Evolutionary conservation across 2,797 vertebrate species (phyloP).

Genomic region (Gymnocypris eckloni): DNA sequence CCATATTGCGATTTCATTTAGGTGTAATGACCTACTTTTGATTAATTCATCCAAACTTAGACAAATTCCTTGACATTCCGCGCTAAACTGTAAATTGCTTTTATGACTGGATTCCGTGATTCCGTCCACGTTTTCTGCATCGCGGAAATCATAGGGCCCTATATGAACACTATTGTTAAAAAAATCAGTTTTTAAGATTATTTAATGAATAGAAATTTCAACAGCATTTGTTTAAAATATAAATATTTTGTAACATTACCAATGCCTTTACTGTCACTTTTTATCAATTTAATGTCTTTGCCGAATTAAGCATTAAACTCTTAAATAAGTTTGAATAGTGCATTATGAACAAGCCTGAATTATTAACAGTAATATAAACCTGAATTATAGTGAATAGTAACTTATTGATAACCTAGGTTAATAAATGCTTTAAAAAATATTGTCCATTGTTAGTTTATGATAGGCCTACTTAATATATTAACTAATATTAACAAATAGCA

Average conservation of each 20-base stretch:
- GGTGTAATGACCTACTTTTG: too few species aligned
- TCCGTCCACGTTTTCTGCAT: too few species aligned
- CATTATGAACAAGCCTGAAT: not conserved
- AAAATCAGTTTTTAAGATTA: too few species aligned
- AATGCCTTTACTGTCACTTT: not conserved
- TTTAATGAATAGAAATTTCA: too few species aligned
- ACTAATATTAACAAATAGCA: not conserved
- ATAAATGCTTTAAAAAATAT: not conserved
- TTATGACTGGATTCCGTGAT: too few species aligned
- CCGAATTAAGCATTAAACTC: not conserved
- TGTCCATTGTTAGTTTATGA: not conserved
- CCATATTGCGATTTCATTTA: too few species aligned
- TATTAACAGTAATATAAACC: not conserved
- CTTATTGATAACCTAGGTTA: not conserved
- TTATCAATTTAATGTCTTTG: not conserved
- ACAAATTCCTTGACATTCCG: too few species aligned
- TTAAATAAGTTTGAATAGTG: not conserved
- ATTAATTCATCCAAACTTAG: too few species aligned
- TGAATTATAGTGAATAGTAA: not conserved
- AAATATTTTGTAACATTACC: not conserved
- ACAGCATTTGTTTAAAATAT: too few species aligned
- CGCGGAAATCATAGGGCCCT: too few species aligned
- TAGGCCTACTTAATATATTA: not conserved
- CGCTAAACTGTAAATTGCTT: too few species aligned
- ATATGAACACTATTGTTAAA: too few species aligned